A percentile compares a stretch with the other conserved stretches of the same genome.
Evolutionary conservation across 1,140 invertebrate species (phyloP).

Genomic region (Anastrepha ludens): DNA sequence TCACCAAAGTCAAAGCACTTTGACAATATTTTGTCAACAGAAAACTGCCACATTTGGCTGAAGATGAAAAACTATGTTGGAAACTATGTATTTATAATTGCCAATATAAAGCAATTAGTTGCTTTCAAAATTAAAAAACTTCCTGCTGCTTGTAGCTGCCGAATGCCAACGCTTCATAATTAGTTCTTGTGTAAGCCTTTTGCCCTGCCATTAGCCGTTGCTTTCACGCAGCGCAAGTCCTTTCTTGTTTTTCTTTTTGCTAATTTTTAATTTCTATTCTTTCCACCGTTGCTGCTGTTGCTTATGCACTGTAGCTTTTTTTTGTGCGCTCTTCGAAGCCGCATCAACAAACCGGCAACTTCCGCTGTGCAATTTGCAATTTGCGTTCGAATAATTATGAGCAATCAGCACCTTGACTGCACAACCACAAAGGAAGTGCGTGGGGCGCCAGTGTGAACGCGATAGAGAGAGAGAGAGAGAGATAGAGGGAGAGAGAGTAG

Average conservation of each 20-base stretch:
- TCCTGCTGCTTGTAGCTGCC: background rate
- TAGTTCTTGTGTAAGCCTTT: background rate
- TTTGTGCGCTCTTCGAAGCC: background rate
- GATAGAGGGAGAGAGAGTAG: background rate
- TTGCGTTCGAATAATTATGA: constrained; percentile 52
- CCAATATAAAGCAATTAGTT: constrained; percentile 23
- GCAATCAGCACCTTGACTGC: constrained; percentile 55
- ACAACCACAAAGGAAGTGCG: constrained; percentile 22
- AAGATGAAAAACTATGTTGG: no score
- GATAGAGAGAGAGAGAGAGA: no score
- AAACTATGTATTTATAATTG: constrained; percentile 17
- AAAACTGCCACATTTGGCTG: background rate
- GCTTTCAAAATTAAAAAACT: constrained; percentile 37
- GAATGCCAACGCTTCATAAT: constrained; percentile 16
- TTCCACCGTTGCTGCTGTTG: background rate
- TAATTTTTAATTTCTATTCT: constrained; percentile 22
- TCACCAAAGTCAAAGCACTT: constrained; percentile 8
- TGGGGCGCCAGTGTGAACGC: background rate
- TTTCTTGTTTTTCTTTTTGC: background rate
- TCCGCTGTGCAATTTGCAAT: constrained; percentile 51
- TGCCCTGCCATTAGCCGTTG: background rate
- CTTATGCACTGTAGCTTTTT: background rate
- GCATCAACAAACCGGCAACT: constrained; percentile 21
- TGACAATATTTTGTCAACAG: constrained; percentile 9
- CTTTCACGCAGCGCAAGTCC: background rate